Evolutionary conservation across 23 tunicate species (phyloP).

Genomic region (Botrylloides violaceus): DNA sequence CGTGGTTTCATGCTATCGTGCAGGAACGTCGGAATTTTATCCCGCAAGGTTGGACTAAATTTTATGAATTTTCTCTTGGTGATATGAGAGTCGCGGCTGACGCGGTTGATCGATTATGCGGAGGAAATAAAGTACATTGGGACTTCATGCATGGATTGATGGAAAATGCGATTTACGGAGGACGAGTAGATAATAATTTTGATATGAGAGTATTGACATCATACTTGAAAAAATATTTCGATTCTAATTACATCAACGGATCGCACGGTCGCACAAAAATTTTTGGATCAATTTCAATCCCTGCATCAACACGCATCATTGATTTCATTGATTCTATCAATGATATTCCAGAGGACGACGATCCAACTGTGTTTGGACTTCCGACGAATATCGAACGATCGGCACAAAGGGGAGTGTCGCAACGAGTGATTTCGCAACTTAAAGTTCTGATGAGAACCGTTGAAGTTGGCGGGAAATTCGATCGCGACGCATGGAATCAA

Average conservation of each 20-base stretch:
- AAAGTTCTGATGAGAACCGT: slow-evolving; percentile 58
- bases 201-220: slow-evolving; percentile 74
- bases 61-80: slow-evolving; percentile 83
- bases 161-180: slow-evolving; percentile 90
- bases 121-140: slow-evolving; percentile 47
- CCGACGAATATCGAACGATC: slow-evolving; percentile 92
- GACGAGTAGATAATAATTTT: slow-evolving; percentile 82
- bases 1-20: slow-evolving; percentile 84
- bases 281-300: slow-evolving; percentile 37
- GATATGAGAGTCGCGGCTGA: slow-evolving; percentile 85
- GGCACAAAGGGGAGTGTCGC: slow-evolving; percentile 54
- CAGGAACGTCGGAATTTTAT: slow-evolving; percentile 77
- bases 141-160: slow-evolving; percentile 84
- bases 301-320: slow-evolving; percentile 53
- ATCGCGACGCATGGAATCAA: slow-evolving; percentile 78
- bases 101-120: slow-evolving; percentile 57
- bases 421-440: slow-evolving; percentile 63
- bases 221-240: slow-evolving; percentile 59
- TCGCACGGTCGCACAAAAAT: slow-evolving; percentile 22
- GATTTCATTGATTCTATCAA: slow-evolving; percentile 59
- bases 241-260: slow-evolving; percentile 36
- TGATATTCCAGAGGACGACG: slow-evolving; percentile 66
- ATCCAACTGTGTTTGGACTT: slow-evolving; percentile 64
- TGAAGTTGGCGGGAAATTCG: slow-evolving; percentile 83
- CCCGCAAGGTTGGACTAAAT: slow-evolving; percentile 93